Evolutionary conservation across 2,797 vertebrate species (phyloP).

Genomic region (Esox lucius): DNA sequence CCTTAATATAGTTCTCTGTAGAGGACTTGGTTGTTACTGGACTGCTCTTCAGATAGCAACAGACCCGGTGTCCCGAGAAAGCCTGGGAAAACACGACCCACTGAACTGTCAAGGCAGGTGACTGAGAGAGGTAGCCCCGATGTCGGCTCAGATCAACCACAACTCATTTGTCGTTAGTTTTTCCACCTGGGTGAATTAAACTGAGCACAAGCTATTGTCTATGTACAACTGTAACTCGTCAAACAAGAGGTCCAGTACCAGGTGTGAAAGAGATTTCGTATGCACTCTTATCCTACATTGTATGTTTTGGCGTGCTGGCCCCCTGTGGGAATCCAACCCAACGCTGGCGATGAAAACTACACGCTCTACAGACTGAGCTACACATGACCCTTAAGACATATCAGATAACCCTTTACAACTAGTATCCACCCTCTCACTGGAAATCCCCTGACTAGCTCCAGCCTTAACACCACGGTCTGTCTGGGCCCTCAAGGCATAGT

Average conservation of each 20-base stretch:
- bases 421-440: conserved; percentile 10
- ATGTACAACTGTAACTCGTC: neutral
- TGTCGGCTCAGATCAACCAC: neutral
- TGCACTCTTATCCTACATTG: no score
- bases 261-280: neutral
- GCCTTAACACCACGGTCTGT: conserved; percentile 13
- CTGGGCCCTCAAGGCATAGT: conserved; percentile 13
- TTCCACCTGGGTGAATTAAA: neutral
- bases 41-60: neutral
- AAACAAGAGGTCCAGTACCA: neutral
- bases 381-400: neutral
- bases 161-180: no score
- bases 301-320: no score
- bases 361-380: no score
- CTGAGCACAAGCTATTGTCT: neutral
- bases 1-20: conserved; percentile 6
- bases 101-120: neutral
- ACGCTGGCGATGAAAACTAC: no score
- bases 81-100: conserved; percentile 7
- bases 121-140: neutral
- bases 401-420: neutral
- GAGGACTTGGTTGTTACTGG: conserved; percentile 6
- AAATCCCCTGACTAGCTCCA: conserved; percentile 29
- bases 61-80: neutral
- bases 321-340: no score